A percentile compares a stretch with the other conserved stretches of the same genome.
These are phyloP conservation scores for Acomys russatus DNA, from an alignment of 2,797 vertebrate genomes.

Conservation along the genomic window DNA sequence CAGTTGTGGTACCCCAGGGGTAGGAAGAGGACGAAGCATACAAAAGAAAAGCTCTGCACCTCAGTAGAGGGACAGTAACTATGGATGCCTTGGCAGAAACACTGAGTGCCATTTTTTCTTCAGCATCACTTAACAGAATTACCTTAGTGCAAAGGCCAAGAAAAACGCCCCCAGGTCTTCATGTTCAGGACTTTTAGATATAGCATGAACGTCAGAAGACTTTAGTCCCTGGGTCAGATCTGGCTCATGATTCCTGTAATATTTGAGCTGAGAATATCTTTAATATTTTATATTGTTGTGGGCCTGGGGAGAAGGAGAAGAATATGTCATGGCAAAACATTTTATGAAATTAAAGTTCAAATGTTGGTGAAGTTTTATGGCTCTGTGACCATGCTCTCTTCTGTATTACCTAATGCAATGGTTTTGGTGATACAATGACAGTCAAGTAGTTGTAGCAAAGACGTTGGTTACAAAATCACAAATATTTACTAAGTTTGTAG, in stretches of 20 bases:
- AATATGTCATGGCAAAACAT: not conserved
- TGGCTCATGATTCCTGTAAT: not conserved
- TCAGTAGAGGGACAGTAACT: not conserved
- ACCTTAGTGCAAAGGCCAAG: not conserved
- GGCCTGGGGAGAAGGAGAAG: not conserved
- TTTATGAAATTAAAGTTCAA: not conserved
- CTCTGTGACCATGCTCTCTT: not conserved
- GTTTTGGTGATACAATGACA: not conserved
- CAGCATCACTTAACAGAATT: not conserved
- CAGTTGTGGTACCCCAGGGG: not conserved
- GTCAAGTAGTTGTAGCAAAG: not conserved
- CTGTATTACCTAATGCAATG: not conserved
- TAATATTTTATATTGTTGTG: not conserved
- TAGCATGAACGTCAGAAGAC: not conserved
- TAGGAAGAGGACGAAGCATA: not conserved
- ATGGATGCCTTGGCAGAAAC: not conserved
- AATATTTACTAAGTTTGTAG: not conserved
- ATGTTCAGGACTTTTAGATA: not conserved
- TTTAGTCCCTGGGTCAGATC: not conserved
- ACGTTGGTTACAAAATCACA: not conserved
- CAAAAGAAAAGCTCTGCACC: not conserved
- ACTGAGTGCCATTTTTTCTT: not conserved
- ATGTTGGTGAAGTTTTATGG: not conserved
- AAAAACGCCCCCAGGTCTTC: not conserved
- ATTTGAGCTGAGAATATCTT: slow-evolving; percentile 12